phyloP scores from a whole-genome alignment of 2,113 vertebrate species.

The Rallus limicola region DNA sequence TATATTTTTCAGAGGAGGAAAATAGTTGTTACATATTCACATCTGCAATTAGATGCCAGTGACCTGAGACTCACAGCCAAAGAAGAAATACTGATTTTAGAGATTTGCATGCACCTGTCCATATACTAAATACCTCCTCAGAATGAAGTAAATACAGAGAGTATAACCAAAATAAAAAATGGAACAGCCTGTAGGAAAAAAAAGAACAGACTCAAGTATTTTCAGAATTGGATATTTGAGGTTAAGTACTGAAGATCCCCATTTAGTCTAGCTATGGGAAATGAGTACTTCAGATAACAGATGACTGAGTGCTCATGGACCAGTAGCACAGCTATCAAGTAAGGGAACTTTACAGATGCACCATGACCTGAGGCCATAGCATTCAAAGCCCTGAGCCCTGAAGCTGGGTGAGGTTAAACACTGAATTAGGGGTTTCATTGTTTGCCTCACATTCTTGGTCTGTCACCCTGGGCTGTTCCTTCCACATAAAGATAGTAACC shows the following conservation, averaged over 20 bases:
- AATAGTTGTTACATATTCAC: not conserved
- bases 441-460: not conserved
- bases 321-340: not conserved
- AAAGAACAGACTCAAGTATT: not conserved
- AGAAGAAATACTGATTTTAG: not conserved
- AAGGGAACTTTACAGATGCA: not conserved
- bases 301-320: not conserved
- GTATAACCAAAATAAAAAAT: not conserved
- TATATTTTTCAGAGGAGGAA: not conserved
- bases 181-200: not conserved
- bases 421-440: not conserved
- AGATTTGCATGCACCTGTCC: not conserved
- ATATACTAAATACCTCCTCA: not conserved
- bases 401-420: not conserved
- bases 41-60: not conserved
- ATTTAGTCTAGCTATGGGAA: not conserved
- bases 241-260: not conserved
- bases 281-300: not conserved
- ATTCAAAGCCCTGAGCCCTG: not conserved
- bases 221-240: conserved; percentile 12
- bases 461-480: not conserved
- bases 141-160: not conserved
- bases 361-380: not conserved
- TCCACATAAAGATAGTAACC: not conserved
- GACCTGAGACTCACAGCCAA: not conserved